Percentiles rank a stretch among this genome's conserved stretches.
Conservation (phyloP, 2,113 vertebrate species). For the Cheilinus undulatus region DNA sequence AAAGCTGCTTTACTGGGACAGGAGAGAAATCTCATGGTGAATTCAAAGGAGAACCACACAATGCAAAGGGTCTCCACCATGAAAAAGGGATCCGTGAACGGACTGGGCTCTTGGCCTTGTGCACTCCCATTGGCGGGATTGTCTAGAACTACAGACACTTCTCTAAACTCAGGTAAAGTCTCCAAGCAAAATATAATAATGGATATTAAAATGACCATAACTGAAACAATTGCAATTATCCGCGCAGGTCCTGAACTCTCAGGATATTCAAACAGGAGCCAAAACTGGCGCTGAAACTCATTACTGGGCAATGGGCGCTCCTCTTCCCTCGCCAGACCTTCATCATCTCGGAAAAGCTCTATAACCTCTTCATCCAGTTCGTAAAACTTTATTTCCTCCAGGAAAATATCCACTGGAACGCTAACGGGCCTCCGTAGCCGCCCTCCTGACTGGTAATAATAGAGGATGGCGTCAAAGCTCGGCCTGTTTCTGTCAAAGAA, state of each 20-base stretch:
- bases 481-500: constrained; percentile 96
- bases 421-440: constrained; percentile 90
- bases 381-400: constrained; percentile 94
- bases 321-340: constrained; percentile 90
- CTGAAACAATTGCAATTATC: constrained; percentile 90
- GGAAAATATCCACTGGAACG: constrained; percentile 93
- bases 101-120: constrained; percentile 42
- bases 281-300: constrained; percentile 89
- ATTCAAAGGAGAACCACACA: constrained; percentile 95
- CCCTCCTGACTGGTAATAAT: constrained; percentile 95
- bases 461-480: constrained; percentile 94
- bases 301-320: constrained; percentile 88
- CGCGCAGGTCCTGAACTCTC: constrained; percentile 90
- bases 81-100: constrained; percentile 94
- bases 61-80: constrained; percentile 94
- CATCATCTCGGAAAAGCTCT: constrained; percentile 89
- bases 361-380: constrained; percentile 89
- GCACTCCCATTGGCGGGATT: constrained; percentile 74
- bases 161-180: constrained; percentile 91
- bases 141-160: constrained; percentile 68
- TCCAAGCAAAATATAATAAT: constrained; percentile 93
- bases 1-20: constrained; percentile 92
- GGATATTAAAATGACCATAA: constrained; percentile 91
- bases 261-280: constrained; percentile 92
- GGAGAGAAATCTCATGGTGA: constrained; percentile 90